phyloP scores from a whole-genome alignment of 2,113 vertebrate species.

The Lampris megalopsis region DNA sequence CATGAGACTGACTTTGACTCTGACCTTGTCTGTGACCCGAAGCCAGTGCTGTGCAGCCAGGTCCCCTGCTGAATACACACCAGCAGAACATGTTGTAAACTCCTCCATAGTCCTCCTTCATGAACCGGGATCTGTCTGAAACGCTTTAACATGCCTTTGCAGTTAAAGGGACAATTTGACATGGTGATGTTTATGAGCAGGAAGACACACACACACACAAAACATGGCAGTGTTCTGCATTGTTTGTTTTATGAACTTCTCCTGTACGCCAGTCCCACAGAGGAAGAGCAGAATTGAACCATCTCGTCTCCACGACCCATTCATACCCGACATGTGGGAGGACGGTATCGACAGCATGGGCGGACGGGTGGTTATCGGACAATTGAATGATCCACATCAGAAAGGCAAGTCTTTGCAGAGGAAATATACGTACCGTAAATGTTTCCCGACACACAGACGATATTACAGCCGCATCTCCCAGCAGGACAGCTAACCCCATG shows the following conservation, averaged over 20 bases:
- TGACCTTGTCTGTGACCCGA: slow-evolving; percentile 36
- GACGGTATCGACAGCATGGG: slow-evolving; percentile 30
- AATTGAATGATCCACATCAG: slow-evolving; percentile 42
- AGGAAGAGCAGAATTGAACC: slow-evolving; percentile 14
- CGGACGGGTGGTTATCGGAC: slow-evolving; percentile 39
- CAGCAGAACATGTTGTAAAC: slow-evolving; percentile 32
- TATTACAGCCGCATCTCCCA: slow-evolving; percentile 68
- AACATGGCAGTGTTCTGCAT: background rate
- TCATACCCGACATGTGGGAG: slow-evolving; percentile 21
- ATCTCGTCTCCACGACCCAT: slow-evolving; percentile 28
- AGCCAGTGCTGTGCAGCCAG: slow-evolving; percentile 19
- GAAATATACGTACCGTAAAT: slow-evolving; percentile 67
- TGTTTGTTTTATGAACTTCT: slow-evolving; percentile 36
- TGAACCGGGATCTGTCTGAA: slow-evolving; percentile 25
- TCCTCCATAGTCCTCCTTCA: slow-evolving; percentile 18
- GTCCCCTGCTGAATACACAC: slow-evolving; percentile 6
- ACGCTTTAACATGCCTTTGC: slow-evolving; percentile 47
- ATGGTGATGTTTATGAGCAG: slow-evolving; percentile 32
- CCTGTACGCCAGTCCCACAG: background rate
- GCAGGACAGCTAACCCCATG: slow-evolving; percentile 67
- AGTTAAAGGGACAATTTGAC: slow-evolving; percentile 57
- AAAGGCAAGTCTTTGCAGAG: slow-evolving; percentile 42
- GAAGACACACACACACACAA: slow-evolving; percentile 13
- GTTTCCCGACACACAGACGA: slow-evolving; percentile 67
- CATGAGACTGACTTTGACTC: slow-evolving; percentile 26